Evolutionary conservation across 1,140 invertebrate species (phyloP).

Genomic region (Armadillidium nasatum): DNA sequence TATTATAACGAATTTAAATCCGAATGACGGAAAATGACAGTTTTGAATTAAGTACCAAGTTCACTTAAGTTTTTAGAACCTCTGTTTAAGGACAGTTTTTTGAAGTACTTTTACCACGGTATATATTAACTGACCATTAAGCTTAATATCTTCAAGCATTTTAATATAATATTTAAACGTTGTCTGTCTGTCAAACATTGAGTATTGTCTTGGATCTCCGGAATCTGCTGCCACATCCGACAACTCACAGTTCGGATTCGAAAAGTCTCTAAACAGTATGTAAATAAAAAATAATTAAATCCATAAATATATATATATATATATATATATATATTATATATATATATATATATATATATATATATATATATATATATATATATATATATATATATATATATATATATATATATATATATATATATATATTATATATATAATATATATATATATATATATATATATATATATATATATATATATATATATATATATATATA

Average conservation of each 20-base stretch:
- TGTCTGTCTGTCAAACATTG: not conserved
- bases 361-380: conserved; percentile 19
- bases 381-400: conserved; percentile 20
- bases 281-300: too few relatives aligned
- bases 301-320: too few relatives aligned
- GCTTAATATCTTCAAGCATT: not conserved
- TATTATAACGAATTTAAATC: too few relatives aligned
- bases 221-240: not conserved
- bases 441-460: conserved; percentile 20
- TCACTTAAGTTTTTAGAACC: too few relatives aligned
- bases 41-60: too few relatives aligned
- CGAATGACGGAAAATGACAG: too few relatives aligned
- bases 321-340: not conserved
- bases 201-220: not conserved
- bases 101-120: too few relatives aligned
- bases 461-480: conserved; percentile 8
- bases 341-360: conserved; percentile 6
- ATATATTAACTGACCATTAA: not conserved
- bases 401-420: conserved; percentile 12
- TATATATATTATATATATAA: conserved; percentile 17
- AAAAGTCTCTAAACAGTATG: not conserved
- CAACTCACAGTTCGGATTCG: not conserved
- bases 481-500: conserved; percentile 14
- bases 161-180: not conserved
- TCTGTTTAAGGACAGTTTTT: too few relatives aligned